Base-by-base conservation (phyloP, 2,888 invertebrate genomes). In the Furcula furcula region DNA sequence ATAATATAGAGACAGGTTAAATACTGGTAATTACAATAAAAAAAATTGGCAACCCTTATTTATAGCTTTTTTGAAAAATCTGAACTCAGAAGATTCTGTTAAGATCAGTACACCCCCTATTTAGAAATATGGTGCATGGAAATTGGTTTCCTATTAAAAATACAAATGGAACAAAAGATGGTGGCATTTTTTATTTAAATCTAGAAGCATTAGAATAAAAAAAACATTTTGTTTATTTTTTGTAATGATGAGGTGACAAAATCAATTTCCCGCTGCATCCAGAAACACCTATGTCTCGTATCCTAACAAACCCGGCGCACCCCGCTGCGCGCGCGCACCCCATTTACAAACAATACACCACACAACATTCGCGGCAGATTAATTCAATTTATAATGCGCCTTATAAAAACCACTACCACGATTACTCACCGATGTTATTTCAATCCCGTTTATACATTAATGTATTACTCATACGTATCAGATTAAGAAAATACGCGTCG, bases 341-440 rank as follows among this genome's bases (percentile, higher is more conserved):
- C 58, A 82, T 79, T 83, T 74, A 81, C 82, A 83, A 81, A 83
- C 81, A 82, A 82, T 83, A 62, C 73, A 45, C 53, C 51, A 56
- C 56, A 47, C 61, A 48, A 65, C 52, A 65, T 63, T 62, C 59
- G 60, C 58, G 41, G 53, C 55, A 52, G 55, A 65, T 69, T 63
- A 61, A 65, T 66, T 60, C 50, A 36, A 32, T 23, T 32, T 36
- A 46, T 59, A 55, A 55, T 58, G 54, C 49, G 36, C 23, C 40
- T 44, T 53, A 55, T 49, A 57, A 50, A 39, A 40, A 48, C 31
- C 25, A 34, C n/a, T n/a, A n/a, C 36, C 13, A 31, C 21, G 33
- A 34, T 34, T 29, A 23, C 41, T 54, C 45, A 43, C 45, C 33
- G 28, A 21, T 55, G 40, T 40, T 46, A 55, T 49, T 52, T 52